Conservation (phyloP, 2,888 invertebrate species). For the Lottia gigantea region DNA sequence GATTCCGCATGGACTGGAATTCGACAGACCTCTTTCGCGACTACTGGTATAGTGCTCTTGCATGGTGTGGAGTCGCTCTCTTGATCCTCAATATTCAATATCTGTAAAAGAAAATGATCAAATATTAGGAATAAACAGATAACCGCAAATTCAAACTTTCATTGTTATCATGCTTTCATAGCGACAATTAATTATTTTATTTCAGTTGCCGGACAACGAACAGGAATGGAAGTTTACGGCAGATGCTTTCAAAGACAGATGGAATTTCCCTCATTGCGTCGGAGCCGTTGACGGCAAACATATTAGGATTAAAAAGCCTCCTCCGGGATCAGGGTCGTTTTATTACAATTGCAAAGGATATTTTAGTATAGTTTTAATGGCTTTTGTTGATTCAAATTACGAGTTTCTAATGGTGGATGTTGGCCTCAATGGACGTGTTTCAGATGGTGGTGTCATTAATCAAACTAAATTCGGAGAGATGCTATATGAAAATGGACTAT, state of each 20-base stretch:
- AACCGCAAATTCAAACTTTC: too few species aligned
- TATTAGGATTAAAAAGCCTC: conserved; percentile 21
- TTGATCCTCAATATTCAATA: too few species aligned
- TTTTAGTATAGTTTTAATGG: conserved; percentile 12
- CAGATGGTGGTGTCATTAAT: conserved; percentile 9
- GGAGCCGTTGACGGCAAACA: conserved; percentile 21
- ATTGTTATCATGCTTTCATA: too few species aligned
- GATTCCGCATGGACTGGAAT: too few species aligned
- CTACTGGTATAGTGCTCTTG: too few species aligned
- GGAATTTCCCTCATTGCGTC: conserved; percentile 10
- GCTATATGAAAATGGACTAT: neutral
- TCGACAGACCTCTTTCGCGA: too few species aligned
- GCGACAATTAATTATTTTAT: too few species aligned
- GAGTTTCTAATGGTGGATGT: neutral
- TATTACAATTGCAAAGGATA: conserved; percentile 19
- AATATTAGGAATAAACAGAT: too few species aligned
- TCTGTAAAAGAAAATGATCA: too few species aligned
- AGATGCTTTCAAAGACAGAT: conserved; percentile 13
- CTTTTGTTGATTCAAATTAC: neutral
- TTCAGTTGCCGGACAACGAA: conserved; percentile 13
- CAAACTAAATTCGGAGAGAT: neutral
- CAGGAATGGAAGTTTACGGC: conserved; percentile 12
- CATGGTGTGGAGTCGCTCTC: too few species aligned
- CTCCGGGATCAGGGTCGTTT: conserved; percentile 8
- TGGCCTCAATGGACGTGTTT: neutral